A percentile compares a stretch with the other conserved stretches of the same genome.
These are phyloP conservation scores for Protomyctophum bolini DNA, from an alignment of 2,113 vertebrate genomes.

Conservation along the genomic window DNA sequence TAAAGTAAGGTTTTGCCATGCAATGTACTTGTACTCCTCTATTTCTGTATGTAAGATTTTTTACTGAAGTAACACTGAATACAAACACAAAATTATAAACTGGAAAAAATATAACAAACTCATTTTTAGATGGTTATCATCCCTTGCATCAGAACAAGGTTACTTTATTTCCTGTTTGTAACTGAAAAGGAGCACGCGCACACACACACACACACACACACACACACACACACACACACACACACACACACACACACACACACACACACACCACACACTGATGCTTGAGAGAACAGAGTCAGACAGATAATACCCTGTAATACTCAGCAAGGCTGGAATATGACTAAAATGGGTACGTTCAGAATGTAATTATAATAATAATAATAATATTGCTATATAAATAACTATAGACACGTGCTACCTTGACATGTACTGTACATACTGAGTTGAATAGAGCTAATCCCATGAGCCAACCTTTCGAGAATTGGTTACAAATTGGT, in stretches of 20 bases:
- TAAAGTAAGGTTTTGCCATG: background rate
- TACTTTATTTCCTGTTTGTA: constrained; percentile 79
- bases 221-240: no score
- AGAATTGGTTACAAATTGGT: no score
- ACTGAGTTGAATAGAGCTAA: no score
- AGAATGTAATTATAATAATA: background rate
- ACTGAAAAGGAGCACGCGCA: constrained; percentile 71
- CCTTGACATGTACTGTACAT: no score
- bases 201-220: no score
- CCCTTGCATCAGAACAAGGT: constrained; percentile 62
- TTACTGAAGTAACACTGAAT: no score
- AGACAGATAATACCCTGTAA: constrained; percentile 11
- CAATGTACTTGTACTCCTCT: background rate
- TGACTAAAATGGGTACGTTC: constrained; percentile 34
- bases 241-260: no score
- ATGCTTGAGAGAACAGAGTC: constrained; percentile 30
- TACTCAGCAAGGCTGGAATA: constrained; percentile 39
- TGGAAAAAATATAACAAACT: no score
- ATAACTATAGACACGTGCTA: no score
- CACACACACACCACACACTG: background rate
- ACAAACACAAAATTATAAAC: background rate
- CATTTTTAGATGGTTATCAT: background rate
- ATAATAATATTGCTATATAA: background rate
- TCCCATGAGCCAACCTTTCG: no score
- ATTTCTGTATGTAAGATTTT: no score